These are phyloP conservation scores for Parascotia fuliginaria DNA, from an alignment of 2,888 invertebrate genomes.

Conservation along the genomic window DNA sequence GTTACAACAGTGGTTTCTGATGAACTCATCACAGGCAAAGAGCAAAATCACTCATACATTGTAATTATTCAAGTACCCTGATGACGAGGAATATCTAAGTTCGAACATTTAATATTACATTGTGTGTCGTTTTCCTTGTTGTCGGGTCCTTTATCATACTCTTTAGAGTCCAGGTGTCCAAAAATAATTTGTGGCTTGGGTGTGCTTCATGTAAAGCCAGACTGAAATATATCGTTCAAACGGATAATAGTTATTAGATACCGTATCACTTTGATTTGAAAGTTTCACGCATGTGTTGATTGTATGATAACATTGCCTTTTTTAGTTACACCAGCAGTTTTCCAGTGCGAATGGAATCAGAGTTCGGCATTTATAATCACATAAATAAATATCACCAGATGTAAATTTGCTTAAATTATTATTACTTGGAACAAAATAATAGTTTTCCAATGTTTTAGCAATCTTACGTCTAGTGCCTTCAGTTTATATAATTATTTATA, in stretches of 20 bases:
- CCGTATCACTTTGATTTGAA: background rate
- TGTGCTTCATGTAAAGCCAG: constrained; percentile 37
- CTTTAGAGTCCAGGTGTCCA: constrained; percentile 13
- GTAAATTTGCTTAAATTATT: constrained; percentile 2
- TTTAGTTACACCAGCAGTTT: constrained; percentile 12
- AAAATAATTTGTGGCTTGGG: constrained; percentile 27
- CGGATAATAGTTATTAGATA: constrained; percentile 7
- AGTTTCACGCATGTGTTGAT: constrained; percentile 30
- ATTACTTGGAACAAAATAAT: background rate
- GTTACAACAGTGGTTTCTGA: background rate
- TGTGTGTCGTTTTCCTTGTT: constrained; percentile 25
- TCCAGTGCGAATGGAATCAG: constrained; percentile 4
- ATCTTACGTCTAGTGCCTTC: background rate
- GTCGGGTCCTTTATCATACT: constrained; percentile 23
- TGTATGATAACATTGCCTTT: constrained; percentile 29
- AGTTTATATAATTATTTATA: background rate
- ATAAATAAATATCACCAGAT: constrained; percentile 14
- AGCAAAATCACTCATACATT: constrained; percentile 58
- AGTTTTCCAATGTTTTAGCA: background rate
- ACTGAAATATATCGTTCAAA: constrained; percentile 15
- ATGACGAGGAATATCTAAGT: constrained; percentile 27
- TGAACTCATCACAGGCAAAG: constrained; percentile 49
- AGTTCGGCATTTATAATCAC: constrained; percentile 1
- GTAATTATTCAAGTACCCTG: constrained; percentile 27
- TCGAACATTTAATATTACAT: background rate